phyloP scores from a whole-genome alignment of 1,140 invertebrate genomes.

The Homalodisca vitripennis region DNA sequence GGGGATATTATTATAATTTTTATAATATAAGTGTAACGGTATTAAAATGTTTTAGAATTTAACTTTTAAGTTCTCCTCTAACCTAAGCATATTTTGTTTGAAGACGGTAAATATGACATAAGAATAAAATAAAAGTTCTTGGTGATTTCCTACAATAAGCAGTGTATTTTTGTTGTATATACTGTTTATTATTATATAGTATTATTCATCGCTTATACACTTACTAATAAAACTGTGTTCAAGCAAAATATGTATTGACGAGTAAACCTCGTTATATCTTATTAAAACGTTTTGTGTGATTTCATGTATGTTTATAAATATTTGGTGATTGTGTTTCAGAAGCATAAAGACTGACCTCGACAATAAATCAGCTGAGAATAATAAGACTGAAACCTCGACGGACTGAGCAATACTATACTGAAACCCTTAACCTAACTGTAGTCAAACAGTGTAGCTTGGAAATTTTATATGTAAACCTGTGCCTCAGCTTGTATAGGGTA shows the following conservation, averaged over 20 bases:
- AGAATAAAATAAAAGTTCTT: too few relatives aligned
- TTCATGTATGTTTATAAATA: neutral
- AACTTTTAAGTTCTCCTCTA: too few relatives aligned
- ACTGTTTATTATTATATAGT: neutral
- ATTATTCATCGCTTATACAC: neutral
- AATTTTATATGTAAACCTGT: neutral
- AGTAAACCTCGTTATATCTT: neutral
- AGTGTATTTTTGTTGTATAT: neutral
- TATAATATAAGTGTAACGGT: too few relatives aligned
- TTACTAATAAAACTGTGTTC: neutral
- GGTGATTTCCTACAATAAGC: neutral
- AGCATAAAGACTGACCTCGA: neutral
- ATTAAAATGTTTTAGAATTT: too few relatives aligned
- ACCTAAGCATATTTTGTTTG: too few relatives aligned
- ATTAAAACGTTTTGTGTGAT: too few relatives aligned
- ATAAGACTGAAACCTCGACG: neutral
- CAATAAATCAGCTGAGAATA: neutral
- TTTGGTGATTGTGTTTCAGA: neutral
- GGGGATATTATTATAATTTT: too few relatives aligned
- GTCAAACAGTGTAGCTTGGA: neutral
- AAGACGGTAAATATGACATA: too few relatives aligned
- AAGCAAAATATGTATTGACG: neutral
- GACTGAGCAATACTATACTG: neutral
- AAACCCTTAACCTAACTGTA: too few relatives aligned
- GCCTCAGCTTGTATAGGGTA: neutral